Base-by-base conservation (phyloP, 1,140 invertebrate species). In the Antheraea mylitta region DNA sequence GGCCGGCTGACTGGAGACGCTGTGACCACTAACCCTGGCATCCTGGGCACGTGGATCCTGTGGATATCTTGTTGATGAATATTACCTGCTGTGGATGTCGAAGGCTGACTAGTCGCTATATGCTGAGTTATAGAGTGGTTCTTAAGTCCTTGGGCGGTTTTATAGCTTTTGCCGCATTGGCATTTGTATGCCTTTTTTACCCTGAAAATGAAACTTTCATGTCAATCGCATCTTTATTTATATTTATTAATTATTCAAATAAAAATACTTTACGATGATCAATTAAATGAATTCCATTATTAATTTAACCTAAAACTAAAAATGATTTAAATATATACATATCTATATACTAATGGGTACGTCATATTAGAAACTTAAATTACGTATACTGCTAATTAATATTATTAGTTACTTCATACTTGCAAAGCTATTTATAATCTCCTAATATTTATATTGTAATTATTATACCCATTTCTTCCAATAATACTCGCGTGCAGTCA, bases 161-260 rank as follows among this genome's bases (percentile, higher is more conserved):
- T 96, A 91, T 97, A 97, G 83, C 95, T 96, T 92, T 97, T 97
- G 66, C 96, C 96, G 90, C 96, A 97, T 80, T 95, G 94, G 89
- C 96, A 97, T 83, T 95, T 96, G 87, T 95, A 96, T 7, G 94
- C 94, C 92, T 97, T 97, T 82, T 94, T 94, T 76, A 96, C 92
- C 91, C 96, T 96, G 86, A 37, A 93, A 92, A 59, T 9, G 36
- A 36, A 59, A 16, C 16, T 38, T 42, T 53, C 38, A 42, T 42
- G 2, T 42, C 11, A 8, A 42, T 42, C 7, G 7, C 7, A 42
- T 42, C 38, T 11, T 42, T 11, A 42, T 42, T 42, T 9, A 11
- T 42, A 42, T 42, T 42, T 30, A 30, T 30, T 1, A 30, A 30
- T 30, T 30, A 30, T 30, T 30, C 22, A 30, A 30, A 30, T 30